Percentiles rank a stretch among this genome's conserved stretches.
phyloP scores from a whole-genome alignment of 1,140 invertebrate species.

The Drosophila parabipectinata region DNA sequence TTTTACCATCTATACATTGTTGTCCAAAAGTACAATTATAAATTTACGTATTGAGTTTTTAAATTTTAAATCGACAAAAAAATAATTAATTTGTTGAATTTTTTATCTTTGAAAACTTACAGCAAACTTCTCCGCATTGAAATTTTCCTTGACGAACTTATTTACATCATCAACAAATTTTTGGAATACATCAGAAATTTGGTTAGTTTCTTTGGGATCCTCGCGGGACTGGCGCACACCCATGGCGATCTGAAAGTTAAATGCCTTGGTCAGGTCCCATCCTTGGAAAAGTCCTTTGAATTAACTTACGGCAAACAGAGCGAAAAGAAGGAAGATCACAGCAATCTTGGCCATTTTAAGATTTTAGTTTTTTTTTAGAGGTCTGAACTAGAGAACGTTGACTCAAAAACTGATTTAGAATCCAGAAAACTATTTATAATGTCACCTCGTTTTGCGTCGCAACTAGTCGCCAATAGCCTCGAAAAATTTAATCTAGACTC shows the following conservation, averaged over 20 bases:
- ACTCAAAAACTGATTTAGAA: conserved; percentile 42
- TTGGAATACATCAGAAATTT: background rate
- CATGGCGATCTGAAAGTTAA: conserved; percentile 42
- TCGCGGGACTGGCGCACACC: conserved; percentile 25
- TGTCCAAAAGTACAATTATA: no score
- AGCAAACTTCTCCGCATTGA: no score
- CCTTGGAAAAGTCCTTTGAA: background rate
- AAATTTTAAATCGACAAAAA: no score
- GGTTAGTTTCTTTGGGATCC: background rate
- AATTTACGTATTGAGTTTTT: no score
- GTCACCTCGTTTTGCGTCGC: conserved; percentile 50
- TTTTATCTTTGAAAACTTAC: no score
- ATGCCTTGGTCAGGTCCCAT: background rate
- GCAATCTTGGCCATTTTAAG: conserved; percentile 68
- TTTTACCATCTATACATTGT: no score
- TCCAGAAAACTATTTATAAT: conserved; percentile 2
- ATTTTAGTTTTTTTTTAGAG: conserved; percentile 17
- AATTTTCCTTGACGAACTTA: no score
- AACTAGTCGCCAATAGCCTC: background rate
- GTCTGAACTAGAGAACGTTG: conserved; percentile 42
- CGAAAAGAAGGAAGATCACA: conserved; percentile 55
- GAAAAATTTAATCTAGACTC: background rate
- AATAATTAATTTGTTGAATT: no score
- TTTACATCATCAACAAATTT: no score
- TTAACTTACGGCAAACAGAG: conserved; percentile 55